Conservation (phyloP, 2,113 vertebrate species). For the Gadus macrocephalus region DNA sequence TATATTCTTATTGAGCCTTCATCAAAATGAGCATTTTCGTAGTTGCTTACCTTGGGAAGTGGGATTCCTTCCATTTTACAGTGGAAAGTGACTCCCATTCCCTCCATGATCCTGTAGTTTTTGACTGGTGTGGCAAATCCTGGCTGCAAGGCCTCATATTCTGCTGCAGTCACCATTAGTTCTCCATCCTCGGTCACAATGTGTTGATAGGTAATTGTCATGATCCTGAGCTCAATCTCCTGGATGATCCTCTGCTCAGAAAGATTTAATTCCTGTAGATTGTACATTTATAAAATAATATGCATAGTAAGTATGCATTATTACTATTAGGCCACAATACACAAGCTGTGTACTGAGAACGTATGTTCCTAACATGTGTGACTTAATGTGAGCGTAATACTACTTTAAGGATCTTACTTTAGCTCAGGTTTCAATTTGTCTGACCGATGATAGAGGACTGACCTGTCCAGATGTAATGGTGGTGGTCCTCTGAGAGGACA, state of each 20-base stretch:
- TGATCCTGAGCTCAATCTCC: conserved; percentile 89
- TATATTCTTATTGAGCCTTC: neutral
- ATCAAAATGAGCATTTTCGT: neutral
- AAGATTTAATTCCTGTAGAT: conserved; percentile 86
- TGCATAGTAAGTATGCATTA: neutral
- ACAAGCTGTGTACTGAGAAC: neutral
- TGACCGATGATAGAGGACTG: neutral
- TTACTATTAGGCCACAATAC: neutral
- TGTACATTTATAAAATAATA: neutral
- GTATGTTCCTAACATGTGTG: neutral
- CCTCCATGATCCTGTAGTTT: conserved; percentile 92
- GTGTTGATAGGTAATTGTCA: conserved; percentile 86
- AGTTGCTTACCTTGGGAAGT: conserved; percentile 83
- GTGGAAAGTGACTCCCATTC: conserved; percentile 92
- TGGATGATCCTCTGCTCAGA: conserved; percentile 92
- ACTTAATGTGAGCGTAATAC: too few species aligned
- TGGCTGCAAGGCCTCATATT: conserved; percentile 83
- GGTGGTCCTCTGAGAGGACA: conserved; percentile 80
- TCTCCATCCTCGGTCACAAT: conserved; percentile 89
- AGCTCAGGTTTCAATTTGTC: too few species aligned
- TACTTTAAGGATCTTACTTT: too few species aligned
- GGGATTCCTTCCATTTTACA: conserved; percentile 90
- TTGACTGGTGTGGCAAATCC: conserved; percentile 85
- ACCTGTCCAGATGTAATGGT: conserved; percentile 87
- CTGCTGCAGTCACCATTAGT: conserved; percentile 81